Evolutionary conservation across 2,113 vertebrate species (phyloP), one percentile per base, ranked within the genome.

Genomic region (Channa argus): DNA sequence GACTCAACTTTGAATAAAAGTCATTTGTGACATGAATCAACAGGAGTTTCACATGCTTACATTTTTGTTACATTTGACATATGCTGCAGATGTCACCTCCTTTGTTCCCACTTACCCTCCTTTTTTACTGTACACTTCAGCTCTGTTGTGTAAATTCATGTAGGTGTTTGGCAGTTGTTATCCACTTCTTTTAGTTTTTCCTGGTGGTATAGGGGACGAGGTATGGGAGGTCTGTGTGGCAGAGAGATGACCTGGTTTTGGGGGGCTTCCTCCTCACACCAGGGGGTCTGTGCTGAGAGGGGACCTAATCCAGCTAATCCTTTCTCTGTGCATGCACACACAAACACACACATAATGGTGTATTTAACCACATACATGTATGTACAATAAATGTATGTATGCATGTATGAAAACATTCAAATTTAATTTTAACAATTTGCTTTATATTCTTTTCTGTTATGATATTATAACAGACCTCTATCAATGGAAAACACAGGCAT

Each of bases 301-400:
- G 78, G 77, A 74, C 80, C 83, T 94, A 94, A 94, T 94, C 93
- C 94, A 93, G 84, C 90, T 94, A 94, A 94, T 94, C 93, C 92
- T 58, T 76, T 83, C 87, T 79, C 66, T 84, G 71, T 54, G 76
- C 87, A 84, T 89, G 70, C 80, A 85, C 85, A 60, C 58, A 59
- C 33, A 58, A 24, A 13, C 50, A 46, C 50, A 71, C 71, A 84
- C 70, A 82, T 50, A 82, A 11, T 72, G 60, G 78, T 73, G 78
- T 75, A 63, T 81, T 71, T 54, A 68, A 46, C 67, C 38, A 39
- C 77, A 68, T 58, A 37, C 15, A 70, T 52, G 5, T 44, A 64
- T 44, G 34, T 70, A 73, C 53, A 81, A 56, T 67, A 67, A 36
- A 69, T 82, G 50, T 39, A 55, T 13, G 0, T 46, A 46, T 65